Evolutionary conservation across 2,797 vertebrate genomes (phyloP).

Genomic region (Paguma larvata): DNA sequence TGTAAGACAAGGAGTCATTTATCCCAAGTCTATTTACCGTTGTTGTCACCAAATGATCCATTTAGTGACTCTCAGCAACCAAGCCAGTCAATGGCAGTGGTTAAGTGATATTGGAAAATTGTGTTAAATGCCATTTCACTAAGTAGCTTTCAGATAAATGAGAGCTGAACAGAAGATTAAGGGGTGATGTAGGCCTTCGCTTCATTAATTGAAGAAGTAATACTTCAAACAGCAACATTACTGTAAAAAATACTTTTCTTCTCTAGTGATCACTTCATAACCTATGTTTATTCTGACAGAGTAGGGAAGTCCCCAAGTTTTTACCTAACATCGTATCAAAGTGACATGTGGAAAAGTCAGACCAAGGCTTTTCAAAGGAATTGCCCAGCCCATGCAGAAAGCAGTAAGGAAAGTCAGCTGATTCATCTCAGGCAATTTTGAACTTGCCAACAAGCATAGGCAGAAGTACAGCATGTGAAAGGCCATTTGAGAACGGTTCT

Average conservation of each 20-base stretch:
- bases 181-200: neutral
- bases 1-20: neutral
- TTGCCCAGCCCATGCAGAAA: constrained; percentile 51
- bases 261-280: neutral
- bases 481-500: neutral
- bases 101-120: neutral
- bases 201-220: neutral
- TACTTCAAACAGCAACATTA: neutral
- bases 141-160: constrained; percentile 1
- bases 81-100: neutral
- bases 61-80: neutral
- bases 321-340: neutral
- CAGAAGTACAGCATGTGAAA: neutral
- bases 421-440: constrained; percentile 39
- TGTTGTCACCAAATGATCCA: neutral
- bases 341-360: neutral
- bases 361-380: constrained; percentile 32
- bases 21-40: neutral
- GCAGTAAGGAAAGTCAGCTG: constrained; percentile 53
- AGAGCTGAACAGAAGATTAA: neutral
- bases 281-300: neutral
- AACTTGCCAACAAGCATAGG: constrained; percentile 62
- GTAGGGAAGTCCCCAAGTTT: neutral
- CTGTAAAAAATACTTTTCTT: neutral
- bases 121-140: neutral